Base-by-base conservation (phyloP, 2,888 invertebrate species). In the Drosophila percnosoma region DNA sequence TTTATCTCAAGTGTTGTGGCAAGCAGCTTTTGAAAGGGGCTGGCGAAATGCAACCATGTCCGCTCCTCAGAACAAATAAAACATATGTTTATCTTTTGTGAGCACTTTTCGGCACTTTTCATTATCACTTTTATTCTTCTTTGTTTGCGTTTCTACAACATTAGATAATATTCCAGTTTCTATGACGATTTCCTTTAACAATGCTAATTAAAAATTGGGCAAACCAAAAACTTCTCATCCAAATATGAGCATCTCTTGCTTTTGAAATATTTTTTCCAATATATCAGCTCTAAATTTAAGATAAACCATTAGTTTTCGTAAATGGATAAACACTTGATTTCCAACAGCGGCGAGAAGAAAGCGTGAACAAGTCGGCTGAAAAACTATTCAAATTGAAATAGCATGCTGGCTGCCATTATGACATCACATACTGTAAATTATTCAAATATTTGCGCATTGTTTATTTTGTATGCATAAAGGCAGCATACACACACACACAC, bases 401-500 rank as follows among this genome's bases (percentile, higher is more conserved):
- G 40, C 61, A 42, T 40, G 52, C 13, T 29, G 24, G 48, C 57
- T 66, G 58, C 71, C 68, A 68, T 82, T 82, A 90, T 90, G 87
- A 87, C 87, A 87, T 87, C 87, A 90, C 87, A 87, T 77, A 61
- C 77, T 75, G 72, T 86, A 80, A 90, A 87, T 87, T 83, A 88
- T 88, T 88, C 73, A 75, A 83, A 87, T 81, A 84, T 77, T 77
- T 81, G 49, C 68, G 68, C 48, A 69, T 82, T 75, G 87, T 75
- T 89, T 75, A 72, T 59, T 76, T 70, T 67, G 67, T 68, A 73
- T 75, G 68, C 68, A 71, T 67, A 71, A 60, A 59, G 68, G 40
- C 68, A 64, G 45, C 55, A 53, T 33, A 62, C 24, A 38, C 42
- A 67, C 33, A 61, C 33, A 49, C 13, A 49, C 36, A 31, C 38